Conservation (phyloP, 1,140 invertebrate genomes). For the Lordiphosa collinella region DNA sequence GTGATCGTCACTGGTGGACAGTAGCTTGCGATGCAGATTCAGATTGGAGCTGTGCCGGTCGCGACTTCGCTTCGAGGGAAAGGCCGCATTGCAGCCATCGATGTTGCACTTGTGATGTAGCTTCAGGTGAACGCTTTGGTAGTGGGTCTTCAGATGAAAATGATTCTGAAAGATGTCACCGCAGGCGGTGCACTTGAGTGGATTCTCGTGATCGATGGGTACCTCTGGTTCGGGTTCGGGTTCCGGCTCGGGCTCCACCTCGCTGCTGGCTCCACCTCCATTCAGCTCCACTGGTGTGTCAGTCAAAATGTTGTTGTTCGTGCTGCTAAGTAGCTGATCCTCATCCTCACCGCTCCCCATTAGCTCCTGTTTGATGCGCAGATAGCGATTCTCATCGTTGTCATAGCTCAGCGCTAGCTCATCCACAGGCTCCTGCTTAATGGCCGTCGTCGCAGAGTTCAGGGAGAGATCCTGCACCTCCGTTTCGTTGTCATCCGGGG, state of each 20-base stretch:
- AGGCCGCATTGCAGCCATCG: slow-evolving; percentile 97
- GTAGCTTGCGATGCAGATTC: slow-evolving; percentile 93
- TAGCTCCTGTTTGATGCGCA: slow-evolving; percentile 65
- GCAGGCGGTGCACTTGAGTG: slow-evolving; percentile 91
- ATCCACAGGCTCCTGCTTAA: slow-evolving; percentile 71
- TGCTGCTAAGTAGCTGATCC: slow-evolving; percentile 22
- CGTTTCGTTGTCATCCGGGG: slow-evolving; percentile 13
- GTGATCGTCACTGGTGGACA: slow-evolving; percentile 86
- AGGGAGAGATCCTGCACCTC: slow-evolving; percentile 38
- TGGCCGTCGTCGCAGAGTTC: slow-evolving; percentile 12
- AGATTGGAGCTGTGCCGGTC: slow-evolving; percentile 96
- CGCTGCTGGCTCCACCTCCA: slow-evolving; percentile 1
- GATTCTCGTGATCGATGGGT: slow-evolving; percentile 89
- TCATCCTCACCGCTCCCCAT: slow-evolving; percentile 41
- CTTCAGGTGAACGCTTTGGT: slow-evolving; percentile 97
- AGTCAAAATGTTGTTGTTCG: slow-evolving; percentile 30
- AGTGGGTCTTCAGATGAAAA: slow-evolving; percentile 97
- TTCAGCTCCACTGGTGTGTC: slow-evolving; percentile 8
- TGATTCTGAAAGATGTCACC: slow-evolving; percentile 97
- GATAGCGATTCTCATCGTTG: slow-evolving; percentile 58
- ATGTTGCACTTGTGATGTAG: slow-evolving; percentile 97
- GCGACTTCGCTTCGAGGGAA: slow-evolving; percentile 95
- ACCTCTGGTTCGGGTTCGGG: slow-evolving; percentile 84
- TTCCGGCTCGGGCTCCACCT: slow-evolving; percentile 23
- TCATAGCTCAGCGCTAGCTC: slow-evolving; percentile 41